Conservation (phyloP, 2,113 vertebrate species). For the Amphilophus citrinellus region DNA sequence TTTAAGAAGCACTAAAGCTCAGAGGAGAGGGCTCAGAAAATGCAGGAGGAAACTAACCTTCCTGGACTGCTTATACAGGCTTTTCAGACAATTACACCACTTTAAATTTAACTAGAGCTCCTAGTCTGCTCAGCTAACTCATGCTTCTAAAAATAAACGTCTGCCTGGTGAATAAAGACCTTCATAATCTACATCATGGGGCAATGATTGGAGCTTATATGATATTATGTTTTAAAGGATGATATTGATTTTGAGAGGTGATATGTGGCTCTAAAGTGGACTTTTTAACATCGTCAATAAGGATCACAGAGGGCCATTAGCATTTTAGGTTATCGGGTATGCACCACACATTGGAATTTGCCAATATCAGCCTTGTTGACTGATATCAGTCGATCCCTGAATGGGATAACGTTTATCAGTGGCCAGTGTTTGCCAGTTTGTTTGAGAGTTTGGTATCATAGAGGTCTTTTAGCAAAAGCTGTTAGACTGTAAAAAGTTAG, state of each 20-base stretch:
- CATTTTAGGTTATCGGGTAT: no score
- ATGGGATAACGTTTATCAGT: no score
- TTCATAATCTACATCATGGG: background rate
- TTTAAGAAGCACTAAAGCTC: constrained; percentile 17
- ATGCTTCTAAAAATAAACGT: background rate
- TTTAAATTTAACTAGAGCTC: background rate
- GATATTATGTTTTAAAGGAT: background rate
- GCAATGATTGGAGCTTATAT: background rate
- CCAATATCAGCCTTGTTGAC: background rate
- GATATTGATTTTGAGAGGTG: background rate
- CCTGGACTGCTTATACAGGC: background rate
- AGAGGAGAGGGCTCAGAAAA: background rate
- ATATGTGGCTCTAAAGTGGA: background rate
- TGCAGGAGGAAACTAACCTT: background rate
- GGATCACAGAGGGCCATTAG: no score
- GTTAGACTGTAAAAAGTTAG: background rate
- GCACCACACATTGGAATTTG: background rate
- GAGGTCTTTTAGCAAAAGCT: background rate
- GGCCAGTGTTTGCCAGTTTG: background rate
- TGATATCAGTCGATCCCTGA: no score
- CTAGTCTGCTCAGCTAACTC: background rate
- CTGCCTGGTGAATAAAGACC: background rate
- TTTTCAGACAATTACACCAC: background rate
- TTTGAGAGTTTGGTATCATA: background rate
- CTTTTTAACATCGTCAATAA: no score